These are phyloP conservation scores for Gymnoscelis rufifasciata DNA, from an alignment of 2,888 invertebrate species.

Conservation along the genomic window DNA sequence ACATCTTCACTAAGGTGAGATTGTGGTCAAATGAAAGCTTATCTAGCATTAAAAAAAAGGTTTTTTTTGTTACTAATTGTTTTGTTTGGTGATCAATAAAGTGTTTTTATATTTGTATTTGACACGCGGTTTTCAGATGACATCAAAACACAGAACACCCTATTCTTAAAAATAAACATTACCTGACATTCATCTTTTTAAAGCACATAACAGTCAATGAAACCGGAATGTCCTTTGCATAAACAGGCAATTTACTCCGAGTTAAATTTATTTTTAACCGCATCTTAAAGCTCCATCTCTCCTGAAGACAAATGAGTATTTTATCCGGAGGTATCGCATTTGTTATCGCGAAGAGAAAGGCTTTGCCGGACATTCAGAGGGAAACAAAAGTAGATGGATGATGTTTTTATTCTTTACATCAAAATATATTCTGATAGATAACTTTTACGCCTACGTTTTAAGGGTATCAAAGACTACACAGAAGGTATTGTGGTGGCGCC, in stretches of 20 bases:
- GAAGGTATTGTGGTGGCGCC: background rate
- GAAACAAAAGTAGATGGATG: constrained; percentile 10
- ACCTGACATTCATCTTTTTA: too few species aligned
- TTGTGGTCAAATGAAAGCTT: too few species aligned
- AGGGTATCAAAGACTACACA: background rate
- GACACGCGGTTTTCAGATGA: too few species aligned
- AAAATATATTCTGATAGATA: background rate
- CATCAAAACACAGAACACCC: too few species aligned
- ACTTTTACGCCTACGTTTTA: background rate
- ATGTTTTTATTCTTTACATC: background rate
- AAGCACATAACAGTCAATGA: too few species aligned
- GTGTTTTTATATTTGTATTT: too few species aligned
- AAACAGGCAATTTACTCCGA: background rate
- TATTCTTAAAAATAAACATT: too few species aligned
- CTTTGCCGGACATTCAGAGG: constrained; percentile 37
- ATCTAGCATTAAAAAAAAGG: too few species aligned
- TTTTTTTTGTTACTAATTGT: too few species aligned
- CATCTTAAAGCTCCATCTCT: constrained; percentile 7
- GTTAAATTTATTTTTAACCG: constrained; percentile 6
- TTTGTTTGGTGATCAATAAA: too few species aligned
- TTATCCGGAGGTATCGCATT: constrained; percentile 43
- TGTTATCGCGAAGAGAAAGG: constrained; percentile 39
- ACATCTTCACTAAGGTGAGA: too few species aligned
- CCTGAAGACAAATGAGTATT: constrained; percentile 48
- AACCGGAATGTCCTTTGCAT: background rate